A percentile compares a stretch with the other conserved stretches of the same genome.
Evolutionary conservation across 2,113 vertebrate genomes (phyloP).

Genomic region (Agelaius phoeniceus): DNA sequence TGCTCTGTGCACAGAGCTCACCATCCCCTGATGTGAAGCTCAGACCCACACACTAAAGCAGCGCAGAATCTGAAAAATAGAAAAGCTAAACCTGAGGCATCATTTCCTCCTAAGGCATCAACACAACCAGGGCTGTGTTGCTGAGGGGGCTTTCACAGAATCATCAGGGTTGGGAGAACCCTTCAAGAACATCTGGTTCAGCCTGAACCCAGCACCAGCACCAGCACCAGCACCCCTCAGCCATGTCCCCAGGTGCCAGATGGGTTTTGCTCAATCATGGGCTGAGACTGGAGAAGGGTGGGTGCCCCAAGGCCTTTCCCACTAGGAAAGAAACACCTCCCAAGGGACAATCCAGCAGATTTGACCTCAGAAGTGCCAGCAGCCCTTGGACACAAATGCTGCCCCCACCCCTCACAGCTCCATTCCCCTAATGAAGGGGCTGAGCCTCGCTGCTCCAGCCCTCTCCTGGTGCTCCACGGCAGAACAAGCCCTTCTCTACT

Average conservation of each 20-base stretch:
- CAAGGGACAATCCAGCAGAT: background rate
- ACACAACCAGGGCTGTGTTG: fast-evolving
- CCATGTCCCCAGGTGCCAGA: background rate
- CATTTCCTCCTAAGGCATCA: background rate
- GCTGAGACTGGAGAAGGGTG: background rate
- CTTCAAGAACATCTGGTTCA: no score
- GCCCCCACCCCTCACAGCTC: background rate
- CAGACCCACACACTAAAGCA: background rate
- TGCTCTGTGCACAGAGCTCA: background rate
- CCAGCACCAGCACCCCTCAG: background rate
- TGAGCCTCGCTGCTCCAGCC: background rate
- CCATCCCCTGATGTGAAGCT: background rate
- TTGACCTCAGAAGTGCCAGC: background rate
- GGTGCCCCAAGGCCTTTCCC: background rate
- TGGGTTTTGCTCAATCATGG: background rate
- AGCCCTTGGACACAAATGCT: background rate
- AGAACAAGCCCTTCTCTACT: background rate
- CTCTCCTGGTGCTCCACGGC: background rate
- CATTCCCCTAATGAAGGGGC: background rate
- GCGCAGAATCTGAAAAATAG: background rate
- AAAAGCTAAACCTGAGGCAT: background rate
- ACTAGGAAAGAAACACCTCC: background rate
- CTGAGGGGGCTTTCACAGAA: background rate
- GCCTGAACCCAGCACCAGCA: background rate
- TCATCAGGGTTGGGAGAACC: background rate